These are phyloP conservation scores for Ranitomeya imitator DNA, from an alignment of 2,113 vertebrate genomes.

Conservation along the genomic window DNA sequence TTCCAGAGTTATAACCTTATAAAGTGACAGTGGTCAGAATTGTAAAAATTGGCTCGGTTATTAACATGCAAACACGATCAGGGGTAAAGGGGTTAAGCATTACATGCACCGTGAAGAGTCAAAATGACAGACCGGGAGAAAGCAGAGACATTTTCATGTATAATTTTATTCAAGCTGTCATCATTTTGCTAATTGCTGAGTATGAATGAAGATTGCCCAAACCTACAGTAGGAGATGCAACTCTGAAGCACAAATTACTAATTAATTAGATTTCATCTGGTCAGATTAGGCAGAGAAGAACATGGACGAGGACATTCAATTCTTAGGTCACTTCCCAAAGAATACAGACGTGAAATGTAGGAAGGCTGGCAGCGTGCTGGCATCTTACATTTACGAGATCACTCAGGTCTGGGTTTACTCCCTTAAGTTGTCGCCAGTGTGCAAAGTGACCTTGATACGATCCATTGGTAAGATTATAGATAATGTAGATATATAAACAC, in stretches of 20 bases:
- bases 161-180: no score
- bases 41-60: no score
- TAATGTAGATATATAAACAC: not conserved
- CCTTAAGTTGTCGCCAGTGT: not conserved
- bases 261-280: not conserved
- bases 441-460: not conserved
- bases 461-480: not conserved
- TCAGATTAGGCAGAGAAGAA: not conserved
- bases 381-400: not conserved
- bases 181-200: no score
- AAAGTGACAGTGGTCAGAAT: no score
- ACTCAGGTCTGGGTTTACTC: not conserved
- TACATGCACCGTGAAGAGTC: no score
- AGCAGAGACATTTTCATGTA: no score
- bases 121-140: no score
- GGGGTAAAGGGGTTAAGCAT: no score
- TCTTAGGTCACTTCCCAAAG: not conserved
- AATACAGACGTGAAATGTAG: not conserved
- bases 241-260: not conserved
- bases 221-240: not conserved
- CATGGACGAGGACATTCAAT: not conserved
- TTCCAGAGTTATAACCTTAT: no score
- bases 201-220: no score
- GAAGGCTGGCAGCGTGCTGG: not conserved
- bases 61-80: no score